These are phyloP conservation scores for Cladopsammia gracilis DNA, from an alignment of 64 coral and sea anemone genomes.

Conservation along the genomic window DNA sequence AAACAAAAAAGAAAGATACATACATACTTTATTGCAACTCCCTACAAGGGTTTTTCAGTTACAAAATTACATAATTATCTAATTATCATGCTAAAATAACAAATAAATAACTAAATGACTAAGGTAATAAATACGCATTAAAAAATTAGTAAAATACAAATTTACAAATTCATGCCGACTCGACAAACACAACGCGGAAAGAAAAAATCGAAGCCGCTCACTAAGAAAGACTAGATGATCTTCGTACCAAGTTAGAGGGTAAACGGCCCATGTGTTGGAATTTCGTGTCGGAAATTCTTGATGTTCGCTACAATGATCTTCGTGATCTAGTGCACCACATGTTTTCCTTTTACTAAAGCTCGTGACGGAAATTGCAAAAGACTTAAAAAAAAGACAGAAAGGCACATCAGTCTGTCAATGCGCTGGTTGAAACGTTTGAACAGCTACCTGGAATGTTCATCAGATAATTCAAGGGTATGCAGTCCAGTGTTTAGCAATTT, in stretches of 20 bases:
- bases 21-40: too few species aligned
- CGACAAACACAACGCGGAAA: neutral
- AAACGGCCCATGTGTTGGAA: neutral
- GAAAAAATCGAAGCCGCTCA: neutral
- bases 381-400: neutral
- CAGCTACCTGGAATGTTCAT: too few species aligned
- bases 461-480: neutral
- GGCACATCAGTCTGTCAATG: neutral
- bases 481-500: neutral
- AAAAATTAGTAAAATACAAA: too few species aligned
- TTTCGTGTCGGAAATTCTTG: slow-evolving; percentile 4
- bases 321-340: neutral
- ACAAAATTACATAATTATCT: too few species aligned
- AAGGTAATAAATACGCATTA: too few species aligned
- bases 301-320: neutral
- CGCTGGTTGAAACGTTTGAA: too few species aligned
- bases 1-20: too few species aligned
- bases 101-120: too few species aligned
- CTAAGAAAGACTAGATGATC: neutral
- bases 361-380: neutral
- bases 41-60: too few species aligned
- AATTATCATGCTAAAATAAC: too few species aligned
- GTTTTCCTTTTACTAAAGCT: neutral
- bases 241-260: neutral
- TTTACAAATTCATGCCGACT: too few species aligned